Evolutionary conservation across 2,113 vertebrate species (phyloP).

Genomic region (Sporophila hypoxantha): DNA sequence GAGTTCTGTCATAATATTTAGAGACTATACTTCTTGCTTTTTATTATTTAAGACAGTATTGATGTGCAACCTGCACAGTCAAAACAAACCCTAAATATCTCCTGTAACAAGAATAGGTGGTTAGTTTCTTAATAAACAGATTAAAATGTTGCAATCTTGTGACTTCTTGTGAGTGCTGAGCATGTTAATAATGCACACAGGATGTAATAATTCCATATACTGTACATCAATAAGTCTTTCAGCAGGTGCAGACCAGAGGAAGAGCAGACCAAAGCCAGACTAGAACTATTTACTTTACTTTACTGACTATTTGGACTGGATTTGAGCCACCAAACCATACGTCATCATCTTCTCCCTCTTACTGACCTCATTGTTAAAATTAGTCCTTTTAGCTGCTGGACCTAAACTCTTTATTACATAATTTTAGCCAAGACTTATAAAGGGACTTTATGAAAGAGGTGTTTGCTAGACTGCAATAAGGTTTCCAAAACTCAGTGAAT

Average conservation of each 20-base stretch:
- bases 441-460: constrained; percentile 14
- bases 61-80: neutral
- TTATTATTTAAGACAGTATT: neutral
- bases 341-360: constrained; percentile 9
- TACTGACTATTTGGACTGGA: constrained; percentile 36
- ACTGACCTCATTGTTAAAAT: constrained; percentile 32
- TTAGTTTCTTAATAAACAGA: neutral
- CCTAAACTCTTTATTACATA: constrained; percentile 22
- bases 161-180: neutral
- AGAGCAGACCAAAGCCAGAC: constrained; percentile 19
- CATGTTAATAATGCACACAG: neutral
- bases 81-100: neutral
- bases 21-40: neutral
- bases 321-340: neutral
- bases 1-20: neutral
- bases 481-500: constrained; percentile 9
- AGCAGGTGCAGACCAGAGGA: constrained; percentile 24
- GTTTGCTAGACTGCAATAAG: constrained; percentile 15
- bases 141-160: neutral
- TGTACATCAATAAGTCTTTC: constrained; percentile 28
- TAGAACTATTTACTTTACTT: constrained; percentile 26
- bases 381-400: neutral
- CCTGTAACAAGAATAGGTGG: neutral
- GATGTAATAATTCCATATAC: neutral
- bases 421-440: constrained; percentile 29